phyloP scores from a whole-genome alignment of 2,888 invertebrate species.

The Megastigmus dorsalis region DNA sequence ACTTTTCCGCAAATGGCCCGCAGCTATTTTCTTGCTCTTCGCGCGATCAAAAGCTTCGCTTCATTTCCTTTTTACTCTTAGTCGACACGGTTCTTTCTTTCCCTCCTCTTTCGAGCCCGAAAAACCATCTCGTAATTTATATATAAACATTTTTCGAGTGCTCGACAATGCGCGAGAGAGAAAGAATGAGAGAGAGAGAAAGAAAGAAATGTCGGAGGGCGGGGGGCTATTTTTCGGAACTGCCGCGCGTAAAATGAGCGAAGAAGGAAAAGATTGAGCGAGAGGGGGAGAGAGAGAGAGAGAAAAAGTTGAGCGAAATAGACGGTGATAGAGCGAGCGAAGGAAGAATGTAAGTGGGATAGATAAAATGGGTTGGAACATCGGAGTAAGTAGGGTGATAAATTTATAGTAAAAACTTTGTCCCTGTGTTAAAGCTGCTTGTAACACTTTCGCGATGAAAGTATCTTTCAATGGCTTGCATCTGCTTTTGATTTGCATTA shows the following conservation, averaged over 20 bases:
- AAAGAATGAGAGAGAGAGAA: too few species aligned
- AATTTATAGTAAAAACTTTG: background rate
- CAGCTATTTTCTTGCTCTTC: constrained; percentile 55
- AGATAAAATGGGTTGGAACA: background rate
- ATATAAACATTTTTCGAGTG: constrained; percentile 46
- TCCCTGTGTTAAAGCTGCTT: too few species aligned
- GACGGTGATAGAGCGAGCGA: constrained; percentile 14
- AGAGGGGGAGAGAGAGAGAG: background rate
- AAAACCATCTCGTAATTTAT: constrained; percentile 32
- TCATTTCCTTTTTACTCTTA: constrained; percentile 10
- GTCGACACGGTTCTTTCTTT: background rate
- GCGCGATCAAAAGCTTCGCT: constrained; percentile 27
- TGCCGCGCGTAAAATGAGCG: constrained; percentile 13
- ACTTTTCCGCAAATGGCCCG: constrained; percentile 57
- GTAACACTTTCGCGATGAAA: too few species aligned
- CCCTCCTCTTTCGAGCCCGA: background rate
- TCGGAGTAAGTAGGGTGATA: background rate
- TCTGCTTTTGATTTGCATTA: too few species aligned
- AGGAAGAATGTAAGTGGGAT: background rate
- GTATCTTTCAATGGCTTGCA: too few species aligned
- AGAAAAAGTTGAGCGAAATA: constrained; percentile 10
- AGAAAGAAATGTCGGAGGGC: constrained; percentile 22
- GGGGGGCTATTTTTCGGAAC: constrained; percentile 43
- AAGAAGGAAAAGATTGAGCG: background rate
- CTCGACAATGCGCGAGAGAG: background rate